phyloP scores from a whole-genome alignment of 1,140 invertebrate genomes.

The Dreissena rostriformis region DNA sequence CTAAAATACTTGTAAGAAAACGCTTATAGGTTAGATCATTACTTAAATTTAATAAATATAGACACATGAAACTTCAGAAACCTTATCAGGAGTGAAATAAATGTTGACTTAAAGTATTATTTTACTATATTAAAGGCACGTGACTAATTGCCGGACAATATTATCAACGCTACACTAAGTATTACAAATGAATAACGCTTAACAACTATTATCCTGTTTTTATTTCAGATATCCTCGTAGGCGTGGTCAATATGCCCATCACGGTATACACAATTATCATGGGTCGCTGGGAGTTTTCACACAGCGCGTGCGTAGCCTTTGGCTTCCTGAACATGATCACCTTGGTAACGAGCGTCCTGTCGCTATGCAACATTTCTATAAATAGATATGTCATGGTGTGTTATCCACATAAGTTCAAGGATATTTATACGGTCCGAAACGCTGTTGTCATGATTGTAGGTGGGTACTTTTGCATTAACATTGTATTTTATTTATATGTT shows the following conservation, averaged over 20 bases:
- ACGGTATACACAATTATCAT: slow-evolving; percentile 44
- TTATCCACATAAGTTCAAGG: slow-evolving; percentile 34
- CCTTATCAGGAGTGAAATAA: too few relatives aligned
- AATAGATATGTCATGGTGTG: slow-evolving; percentile 60
- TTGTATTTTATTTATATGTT: slow-evolving; percentile 1
- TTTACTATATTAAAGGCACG: too few relatives aligned
- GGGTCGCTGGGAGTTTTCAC: slow-evolving; percentile 47
- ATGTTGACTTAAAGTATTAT: too few relatives aligned
- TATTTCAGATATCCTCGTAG: slow-evolving; percentile 56
- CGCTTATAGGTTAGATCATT: too few relatives aligned
- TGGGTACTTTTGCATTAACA: slow-evolving; percentile 27
- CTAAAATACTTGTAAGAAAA: too few relatives aligned
- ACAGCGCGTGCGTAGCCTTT: slow-evolving; percentile 24
- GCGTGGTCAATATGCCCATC: slow-evolving; percentile 57
- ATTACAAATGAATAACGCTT: too few relatives aligned
- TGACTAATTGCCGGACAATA: too few relatives aligned
- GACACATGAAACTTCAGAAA: too few relatives aligned
- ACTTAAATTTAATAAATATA: too few relatives aligned
- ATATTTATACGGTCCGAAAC: slow-evolving; percentile 48
- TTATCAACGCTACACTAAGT: too few relatives aligned
- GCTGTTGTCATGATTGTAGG: slow-evolving; percentile 44
- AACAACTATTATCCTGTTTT: too few relatives aligned
- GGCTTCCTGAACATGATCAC: slow-evolving; percentile 63
- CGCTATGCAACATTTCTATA: slow-evolving; percentile 57
- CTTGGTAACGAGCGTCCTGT: slow-evolving; percentile 60